Evolutionary conservation across 2,113 vertebrate species (phyloP).

Genomic region (Spea multiplicata): DNA sequence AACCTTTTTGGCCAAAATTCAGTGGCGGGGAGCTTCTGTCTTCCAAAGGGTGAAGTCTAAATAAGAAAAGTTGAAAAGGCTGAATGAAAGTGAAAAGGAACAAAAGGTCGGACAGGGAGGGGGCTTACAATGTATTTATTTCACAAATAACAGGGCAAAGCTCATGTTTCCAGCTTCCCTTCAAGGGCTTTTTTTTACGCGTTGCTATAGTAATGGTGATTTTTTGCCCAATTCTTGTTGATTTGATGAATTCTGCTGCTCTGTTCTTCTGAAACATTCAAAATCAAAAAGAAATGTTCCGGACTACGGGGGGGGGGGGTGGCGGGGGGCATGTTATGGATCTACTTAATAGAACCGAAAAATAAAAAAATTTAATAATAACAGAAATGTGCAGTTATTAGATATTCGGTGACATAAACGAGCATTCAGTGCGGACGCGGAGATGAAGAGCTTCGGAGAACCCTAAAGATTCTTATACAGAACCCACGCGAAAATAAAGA

Average conservation of each 20-base stretch:
- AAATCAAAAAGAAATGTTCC: not conserved
- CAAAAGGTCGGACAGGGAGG: not conserved
- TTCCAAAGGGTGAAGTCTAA: not conserved
- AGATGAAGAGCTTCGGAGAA: too few species aligned
- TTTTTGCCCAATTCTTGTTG: conserved; percentile 12
- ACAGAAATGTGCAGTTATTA: too few species aligned
- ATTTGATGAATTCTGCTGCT: conserved; percentile 24
- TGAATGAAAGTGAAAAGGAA: not conserved
- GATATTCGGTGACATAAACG: too few species aligned
- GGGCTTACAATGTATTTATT: not conserved
- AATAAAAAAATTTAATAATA: too few species aligned
- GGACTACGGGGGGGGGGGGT: not conserved
- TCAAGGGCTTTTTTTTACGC: conserved; percentile 11
- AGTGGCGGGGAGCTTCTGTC: too few species aligned
- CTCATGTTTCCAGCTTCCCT: not conserved
- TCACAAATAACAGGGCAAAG: not conserved
- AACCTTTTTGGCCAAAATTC: not conserved
- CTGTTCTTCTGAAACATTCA: conserved; percentile 3
- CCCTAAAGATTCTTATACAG: too few species aligned
- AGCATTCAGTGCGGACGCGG: too few species aligned
- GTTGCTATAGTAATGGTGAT: conserved; percentile 42
- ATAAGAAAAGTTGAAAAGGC: not conserved
- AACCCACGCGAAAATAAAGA: too few species aligned
- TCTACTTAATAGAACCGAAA: too few species aligned
- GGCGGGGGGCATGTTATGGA: too few species aligned